A percentile compares a stretch with the other conserved stretches of the same genome.
Evolutionary conservation across 2,888 invertebrate species (phyloP).

Genomic region (Ophraella communa): DNA sequence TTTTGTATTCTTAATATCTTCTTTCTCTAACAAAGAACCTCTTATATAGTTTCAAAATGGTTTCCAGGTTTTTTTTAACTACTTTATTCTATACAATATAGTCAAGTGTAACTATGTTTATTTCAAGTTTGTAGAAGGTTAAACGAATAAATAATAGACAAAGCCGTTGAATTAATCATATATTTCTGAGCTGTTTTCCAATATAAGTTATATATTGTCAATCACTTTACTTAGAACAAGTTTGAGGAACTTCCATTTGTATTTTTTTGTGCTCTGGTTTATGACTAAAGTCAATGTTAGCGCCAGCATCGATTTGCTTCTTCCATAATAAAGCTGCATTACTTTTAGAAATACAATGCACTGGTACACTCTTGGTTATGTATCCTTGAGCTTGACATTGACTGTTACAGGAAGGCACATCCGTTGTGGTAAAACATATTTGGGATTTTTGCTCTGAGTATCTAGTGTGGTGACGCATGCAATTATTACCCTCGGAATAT

Average conservation of each 20-base stretch:
- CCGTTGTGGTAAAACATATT: slow-evolving; percentile 68
- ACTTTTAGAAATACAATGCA: slow-evolving; percentile 57
- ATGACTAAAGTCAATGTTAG: slow-evolving; percentile 61
- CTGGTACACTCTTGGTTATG: slow-evolving; percentile 59
- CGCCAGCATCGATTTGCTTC: slow-evolving; percentile 60
- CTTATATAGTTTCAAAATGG: too few relatives aligned
- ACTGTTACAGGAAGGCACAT: slow-evolving; percentile 64
- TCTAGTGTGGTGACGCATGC: slow-evolving; percentile 61
- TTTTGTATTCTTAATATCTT: too few relatives aligned
- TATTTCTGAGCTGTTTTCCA: neutral
- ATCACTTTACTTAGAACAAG: slow-evolving; percentile 2
- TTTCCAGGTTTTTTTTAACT: too few relatives aligned
- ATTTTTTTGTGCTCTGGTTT: slow-evolving; percentile 56
- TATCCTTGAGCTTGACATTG: slow-evolving; percentile 52
- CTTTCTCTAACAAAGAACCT: too few relatives aligned
- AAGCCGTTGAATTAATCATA: neutral
- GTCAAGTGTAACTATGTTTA: too few relatives aligned
- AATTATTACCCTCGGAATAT: slow-evolving; percentile 13
- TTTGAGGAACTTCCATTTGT: slow-evolving; percentile 53
- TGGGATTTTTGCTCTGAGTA: slow-evolving; percentile 63
- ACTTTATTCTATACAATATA: too few relatives aligned
- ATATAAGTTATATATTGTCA: neutral
- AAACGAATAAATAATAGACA: neutral
- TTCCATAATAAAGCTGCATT: slow-evolving; percentile 51
- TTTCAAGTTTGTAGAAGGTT: neutral